phyloP scores from a whole-genome alignment of 2,113 vertebrate species.

The Thalassoma bifasciatum region DNA sequence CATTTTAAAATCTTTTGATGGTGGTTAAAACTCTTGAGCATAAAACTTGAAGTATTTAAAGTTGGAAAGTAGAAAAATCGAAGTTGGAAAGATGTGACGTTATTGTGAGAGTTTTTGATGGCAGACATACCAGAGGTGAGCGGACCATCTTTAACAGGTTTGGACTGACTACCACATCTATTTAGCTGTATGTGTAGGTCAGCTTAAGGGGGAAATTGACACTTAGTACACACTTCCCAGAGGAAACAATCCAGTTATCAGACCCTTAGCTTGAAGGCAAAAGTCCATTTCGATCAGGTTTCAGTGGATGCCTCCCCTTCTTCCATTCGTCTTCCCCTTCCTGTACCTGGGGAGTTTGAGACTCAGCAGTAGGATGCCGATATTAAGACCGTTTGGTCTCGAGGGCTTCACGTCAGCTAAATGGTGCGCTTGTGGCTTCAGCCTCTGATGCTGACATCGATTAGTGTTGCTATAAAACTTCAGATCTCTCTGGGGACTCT shows the following conservation, averaged over 20 bases:
- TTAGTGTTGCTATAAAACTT: constrained; percentile 28
- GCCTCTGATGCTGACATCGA: constrained; percentile 19
- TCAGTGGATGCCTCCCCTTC: constrained; percentile 32
- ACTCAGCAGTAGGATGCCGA: constrained; percentile 54
- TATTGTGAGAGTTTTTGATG: background rate
- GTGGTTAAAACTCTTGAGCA: constrained; percentile 2
- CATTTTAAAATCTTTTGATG: background rate
- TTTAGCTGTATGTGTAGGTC: constrained; percentile 13
- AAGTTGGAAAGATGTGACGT: background rate
- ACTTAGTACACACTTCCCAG: background rate
- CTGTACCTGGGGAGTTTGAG: constrained; percentile 43
- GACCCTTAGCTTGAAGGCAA: constrained; percentile 11
- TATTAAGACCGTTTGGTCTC: constrained; percentile 45
- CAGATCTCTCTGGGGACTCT: constrained; percentile 28
- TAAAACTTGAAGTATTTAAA: constrained; percentile 7
- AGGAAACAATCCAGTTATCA: constrained; percentile 30
- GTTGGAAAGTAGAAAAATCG: background rate
- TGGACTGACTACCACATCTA: background rate
- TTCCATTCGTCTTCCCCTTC: constrained; percentile 9
- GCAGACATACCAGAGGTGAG: background rate
- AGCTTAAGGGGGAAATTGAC: constrained; percentile 3
- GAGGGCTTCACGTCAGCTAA: constrained; percentile 55
- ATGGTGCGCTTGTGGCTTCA: constrained; percentile 32
- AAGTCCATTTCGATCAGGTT: constrained; percentile 43
- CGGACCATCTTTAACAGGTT: constrained; percentile 8